These are phyloP conservation scores for Isoperla grammatica DNA, from an alignment of 2,888 invertebrate species.

Conservation along the genomic window DNA sequence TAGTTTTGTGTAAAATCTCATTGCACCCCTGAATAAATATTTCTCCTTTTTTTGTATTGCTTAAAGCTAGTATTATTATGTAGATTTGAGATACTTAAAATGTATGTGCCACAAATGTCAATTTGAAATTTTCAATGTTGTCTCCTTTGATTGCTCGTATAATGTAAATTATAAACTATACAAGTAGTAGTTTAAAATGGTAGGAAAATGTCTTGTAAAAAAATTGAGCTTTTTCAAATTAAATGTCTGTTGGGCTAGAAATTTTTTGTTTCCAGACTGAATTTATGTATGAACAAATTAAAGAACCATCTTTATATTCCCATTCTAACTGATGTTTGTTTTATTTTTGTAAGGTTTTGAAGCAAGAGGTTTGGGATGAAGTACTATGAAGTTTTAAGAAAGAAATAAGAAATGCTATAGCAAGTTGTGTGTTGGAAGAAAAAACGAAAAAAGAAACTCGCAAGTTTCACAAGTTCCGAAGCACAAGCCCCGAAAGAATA, in stretches of 20 bases:
- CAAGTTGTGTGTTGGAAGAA: constrained; percentile 27
- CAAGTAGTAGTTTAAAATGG: background rate
- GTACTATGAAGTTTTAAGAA: constrained; percentile 37
- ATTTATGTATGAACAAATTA: constrained; percentile 17
- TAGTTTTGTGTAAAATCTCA: too few species aligned
- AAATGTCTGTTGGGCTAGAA: background rate
- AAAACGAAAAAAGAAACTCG: constrained; percentile 26
- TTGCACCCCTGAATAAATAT: too few species aligned
- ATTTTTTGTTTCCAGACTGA: constrained; percentile 6
- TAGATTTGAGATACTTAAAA: too few species aligned
- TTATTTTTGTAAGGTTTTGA: constrained; percentile 73
- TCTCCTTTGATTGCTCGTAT: too few species aligned
- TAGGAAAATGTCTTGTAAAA: background rate
- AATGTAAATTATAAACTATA: background rate
- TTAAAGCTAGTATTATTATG: too few species aligned
- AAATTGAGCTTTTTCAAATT: background rate
- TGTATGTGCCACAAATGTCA: too few species aligned
- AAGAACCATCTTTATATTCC: constrained; percentile 14
- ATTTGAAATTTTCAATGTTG: too few species aligned
- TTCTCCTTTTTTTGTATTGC: too few species aligned
- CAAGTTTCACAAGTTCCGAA: constrained; percentile 15
- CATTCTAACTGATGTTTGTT: constrained; percentile 67
- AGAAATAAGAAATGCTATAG: constrained; percentile 24
- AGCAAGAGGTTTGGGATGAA: constrained; percentile 80
- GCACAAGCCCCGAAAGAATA: background rate